Base-by-base conservation (phyloP, 2,113 vertebrate genomes). In the Paramormyrops kingsleyae region DNA sequence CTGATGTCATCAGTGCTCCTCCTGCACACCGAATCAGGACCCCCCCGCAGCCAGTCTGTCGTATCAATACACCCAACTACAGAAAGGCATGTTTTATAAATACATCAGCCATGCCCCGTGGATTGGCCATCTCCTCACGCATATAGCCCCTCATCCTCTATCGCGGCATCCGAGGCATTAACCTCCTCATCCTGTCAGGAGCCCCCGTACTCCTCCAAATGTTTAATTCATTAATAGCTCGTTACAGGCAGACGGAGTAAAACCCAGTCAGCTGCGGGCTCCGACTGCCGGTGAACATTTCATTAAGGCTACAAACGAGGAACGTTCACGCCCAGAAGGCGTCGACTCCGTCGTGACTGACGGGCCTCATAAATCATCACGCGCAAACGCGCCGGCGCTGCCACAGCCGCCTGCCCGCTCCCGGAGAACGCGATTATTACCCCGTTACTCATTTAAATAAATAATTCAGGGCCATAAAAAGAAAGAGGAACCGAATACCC, bases 151-250 rank as follows among this genome's bases (percentile, higher is more conserved):
- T 35, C 39, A 15, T 39, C 74, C 62, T 31, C 62, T 4, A 12
- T 31, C 62, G 12, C n/a, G 0, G 27, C 62, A 13, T 31, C 9
- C n/a, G 27, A 8, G 31, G 35, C 4, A 17, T 42, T 42, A 80
- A 42, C 62, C 62, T 27, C 62, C 35, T 42, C 74, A 4, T 15
- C 35, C 31, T 80, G 35, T 35, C 74, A 17, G 17, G 35, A 19
- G 15, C 35, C 12, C 6, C 17, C 1, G 17, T 39, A 15, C 86
- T 24, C 87, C 70, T 91, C 44, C 42, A 62, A 90, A 90, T 88
- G 89, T 66, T 92, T 93, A 90, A 93, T 92, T 49, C 83, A 91
- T 91, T 91, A 91, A 87, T 87, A 50, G 46, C 56, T 90, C 44
- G 6, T 86, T 59, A 77, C 87, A 44, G 77, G 88, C 77, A 80